phyloP scores from a whole-genome alignment of 2,888 invertebrate species.

The Drosophila suboccidentalis region DNA sequence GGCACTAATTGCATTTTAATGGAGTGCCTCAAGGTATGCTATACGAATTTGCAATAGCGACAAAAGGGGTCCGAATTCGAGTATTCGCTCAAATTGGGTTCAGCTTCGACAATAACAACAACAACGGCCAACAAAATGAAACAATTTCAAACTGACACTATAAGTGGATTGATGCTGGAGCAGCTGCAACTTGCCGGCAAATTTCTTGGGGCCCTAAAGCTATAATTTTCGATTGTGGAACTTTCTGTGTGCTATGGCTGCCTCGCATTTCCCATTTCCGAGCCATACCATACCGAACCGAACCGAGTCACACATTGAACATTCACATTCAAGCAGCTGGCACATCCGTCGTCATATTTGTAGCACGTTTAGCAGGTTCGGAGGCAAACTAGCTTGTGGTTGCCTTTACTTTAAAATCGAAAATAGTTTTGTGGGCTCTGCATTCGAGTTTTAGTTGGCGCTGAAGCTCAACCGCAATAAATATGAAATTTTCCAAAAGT shows the following conservation, averaged over 20 bases:
- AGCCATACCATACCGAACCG: not conserved
- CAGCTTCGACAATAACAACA: conserved; percentile 31
- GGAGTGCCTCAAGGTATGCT: conserved; percentile 60
- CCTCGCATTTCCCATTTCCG: conserved; percentile 35
- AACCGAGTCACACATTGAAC: conserved; percentile 32
- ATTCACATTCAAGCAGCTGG: conserved; percentile 21
- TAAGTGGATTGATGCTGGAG: conserved; percentile 19
- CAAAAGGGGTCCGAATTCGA: conserved; percentile 25
- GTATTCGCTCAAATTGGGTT: conserved; percentile 37
- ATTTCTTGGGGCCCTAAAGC: conserved; percentile 63
- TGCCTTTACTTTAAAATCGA: conserved; percentile 42
- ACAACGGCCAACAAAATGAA: conserved; percentile 58
- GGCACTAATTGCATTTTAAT: conserved; percentile 69
- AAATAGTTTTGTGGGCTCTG: conserved; percentile 42
- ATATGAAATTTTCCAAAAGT: conserved; percentile 57
- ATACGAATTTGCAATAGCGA: conserved; percentile 9
- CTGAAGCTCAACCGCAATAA: conserved; percentile 54
- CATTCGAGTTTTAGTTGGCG: conserved; percentile 16
- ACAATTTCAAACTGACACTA: conserved; percentile 59
- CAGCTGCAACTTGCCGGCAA: conserved; percentile 49
- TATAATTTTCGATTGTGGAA: conserved; percentile 82
- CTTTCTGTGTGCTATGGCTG: conserved; percentile 71
- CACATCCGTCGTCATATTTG: conserved; percentile 33
- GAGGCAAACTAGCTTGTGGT: conserved; percentile 63
- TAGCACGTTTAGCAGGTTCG: conserved; percentile 17